Evolutionary conservation across 2,113 vertebrate genomes (phyloP).

Genomic region (Proterorhinus semilunaris): DNA sequence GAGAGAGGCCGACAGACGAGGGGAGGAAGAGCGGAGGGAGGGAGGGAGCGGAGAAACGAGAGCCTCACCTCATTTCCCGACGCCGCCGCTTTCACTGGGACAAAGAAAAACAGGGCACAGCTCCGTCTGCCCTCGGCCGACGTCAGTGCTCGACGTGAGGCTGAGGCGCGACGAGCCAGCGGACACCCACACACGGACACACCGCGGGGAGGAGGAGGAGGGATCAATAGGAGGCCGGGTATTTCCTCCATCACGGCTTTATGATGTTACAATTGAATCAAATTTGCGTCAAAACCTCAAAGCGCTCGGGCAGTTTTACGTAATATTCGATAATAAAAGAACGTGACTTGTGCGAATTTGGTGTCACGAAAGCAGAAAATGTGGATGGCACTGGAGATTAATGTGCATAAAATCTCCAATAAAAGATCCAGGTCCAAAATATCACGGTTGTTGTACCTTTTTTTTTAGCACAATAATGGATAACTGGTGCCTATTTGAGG

Average conservation of each 20-base stretch:
- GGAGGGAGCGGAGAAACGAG: slow-evolving; percentile 8
- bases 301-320: no score
- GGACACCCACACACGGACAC: slow-evolving; percentile 22
- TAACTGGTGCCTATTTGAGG: no score
- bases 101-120: slow-evolving; percentile 53
- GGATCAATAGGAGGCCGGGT: slow-evolving; percentile 56
- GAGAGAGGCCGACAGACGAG: slow-evolving; percentile 25
- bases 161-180: slow-evolving; percentile 27
- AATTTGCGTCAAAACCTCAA: no score
- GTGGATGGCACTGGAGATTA: no score
- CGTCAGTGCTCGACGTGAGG: slow-evolving; percentile 34
- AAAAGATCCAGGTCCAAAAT: no score
- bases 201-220: slow-evolving; percentile 17
- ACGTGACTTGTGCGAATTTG: no score
- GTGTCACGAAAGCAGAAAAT: no score
- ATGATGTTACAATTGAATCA: no score
- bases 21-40: background rate
- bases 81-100: slow-evolving; percentile 50
- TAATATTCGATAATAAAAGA: no score
- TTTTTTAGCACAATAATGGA: no score
- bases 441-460: no score
- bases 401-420: no score
- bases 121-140: slow-evolving; percentile 42
- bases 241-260: slow-evolving; percentile 22
- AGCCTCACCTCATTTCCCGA: slow-evolving; percentile 65